Evolutionary conservation across 2,888 invertebrate species (phyloP).

Genomic region (Apocheima hispidaria): DNA sequence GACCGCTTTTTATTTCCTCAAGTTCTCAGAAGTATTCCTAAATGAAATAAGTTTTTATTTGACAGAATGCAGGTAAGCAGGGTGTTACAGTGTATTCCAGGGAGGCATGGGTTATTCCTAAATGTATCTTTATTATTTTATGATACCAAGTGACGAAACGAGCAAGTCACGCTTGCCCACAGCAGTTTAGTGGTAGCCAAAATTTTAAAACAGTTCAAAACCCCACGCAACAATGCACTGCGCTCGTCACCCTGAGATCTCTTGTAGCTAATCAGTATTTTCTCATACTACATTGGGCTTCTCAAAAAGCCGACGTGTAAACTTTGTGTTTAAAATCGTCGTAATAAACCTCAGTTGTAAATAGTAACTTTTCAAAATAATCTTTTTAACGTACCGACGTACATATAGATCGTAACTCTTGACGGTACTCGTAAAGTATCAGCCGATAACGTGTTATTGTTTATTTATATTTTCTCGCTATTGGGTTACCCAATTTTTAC

Average conservation of each 20-base stretch:
- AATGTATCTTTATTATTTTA: too few species aligned
- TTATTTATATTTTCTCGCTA: constrained; percentile 55
- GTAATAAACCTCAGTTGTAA: constrained; percentile 19
- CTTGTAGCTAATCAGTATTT: too few species aligned
- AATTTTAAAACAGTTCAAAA: too few species aligned
- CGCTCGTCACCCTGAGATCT: too few species aligned
- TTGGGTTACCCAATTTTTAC: constrained; percentile 57
- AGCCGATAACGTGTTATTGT: constrained; percentile 63
- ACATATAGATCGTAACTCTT: constrained; percentile 42
- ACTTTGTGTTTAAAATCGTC: constrained; percentile 36
- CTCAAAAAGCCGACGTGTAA: background rate
- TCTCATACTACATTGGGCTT: background rate
- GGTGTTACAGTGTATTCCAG: too few species aligned
- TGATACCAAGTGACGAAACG: too few species aligned
- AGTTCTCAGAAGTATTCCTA: background rate
- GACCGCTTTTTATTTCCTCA: background rate
- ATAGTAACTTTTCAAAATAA: constrained; percentile 9
- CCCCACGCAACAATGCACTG: too few species aligned
- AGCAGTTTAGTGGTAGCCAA: too few species aligned
- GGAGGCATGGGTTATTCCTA: too few species aligned
- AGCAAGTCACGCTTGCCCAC: too few species aligned
- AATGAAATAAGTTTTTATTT: too few species aligned
- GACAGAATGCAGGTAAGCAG: too few species aligned
- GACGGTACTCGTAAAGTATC: background rate
- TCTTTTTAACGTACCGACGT: constrained; percentile 36